Percentiles rank a stretch among this genome's conserved stretches.
phyloP scores from a whole-genome alignment of 2,888 invertebrate species.

The Pseudolycoriella hygida region DNA sequence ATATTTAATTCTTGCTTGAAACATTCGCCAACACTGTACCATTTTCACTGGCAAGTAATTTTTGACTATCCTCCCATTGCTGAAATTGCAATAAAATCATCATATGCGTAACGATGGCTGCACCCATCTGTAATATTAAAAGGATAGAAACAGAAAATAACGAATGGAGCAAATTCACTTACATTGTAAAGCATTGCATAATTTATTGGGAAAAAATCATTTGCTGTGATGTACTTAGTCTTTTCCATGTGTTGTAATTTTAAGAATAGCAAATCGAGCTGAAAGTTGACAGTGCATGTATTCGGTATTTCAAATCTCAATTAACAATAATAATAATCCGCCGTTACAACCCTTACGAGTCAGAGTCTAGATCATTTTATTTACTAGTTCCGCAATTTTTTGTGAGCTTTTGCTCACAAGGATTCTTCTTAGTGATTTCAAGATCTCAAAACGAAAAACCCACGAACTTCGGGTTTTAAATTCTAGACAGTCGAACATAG shows the following conservation, averaged over 20 bases:
- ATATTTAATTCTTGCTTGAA: no score
- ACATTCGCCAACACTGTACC: neutral
- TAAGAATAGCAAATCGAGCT: slow-evolving; percentile 9
- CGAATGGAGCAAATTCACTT: no score
- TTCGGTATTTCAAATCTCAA: neutral
- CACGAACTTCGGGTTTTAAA: no score
- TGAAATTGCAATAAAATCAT: slow-evolving; percentile 12
- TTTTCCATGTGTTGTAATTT: slow-evolving; percentile 10
- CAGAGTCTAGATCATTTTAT: no score
- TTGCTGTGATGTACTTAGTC: slow-evolving; percentile 9
- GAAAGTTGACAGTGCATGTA: neutral
- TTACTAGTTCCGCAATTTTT: no score
- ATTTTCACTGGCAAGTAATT: neutral
- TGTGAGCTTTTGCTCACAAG: no score
- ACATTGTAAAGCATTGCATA: slow-evolving; percentile 9
- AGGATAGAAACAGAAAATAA: neutral
- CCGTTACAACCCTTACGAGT: no score
- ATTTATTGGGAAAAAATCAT: slow-evolving; percentile 10
- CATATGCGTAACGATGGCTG: slow-evolving; percentile 8
- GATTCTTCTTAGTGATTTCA: no score
- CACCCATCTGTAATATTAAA: slow-evolving; percentile 1
- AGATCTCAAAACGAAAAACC: no score
- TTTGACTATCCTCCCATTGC: slow-evolving; percentile 9
- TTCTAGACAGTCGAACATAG: no score
- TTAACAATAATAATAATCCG: no score